phyloP scores from a whole-genome alignment of 2,113 vertebrate species.

The Peromyscus californicus region DNA sequence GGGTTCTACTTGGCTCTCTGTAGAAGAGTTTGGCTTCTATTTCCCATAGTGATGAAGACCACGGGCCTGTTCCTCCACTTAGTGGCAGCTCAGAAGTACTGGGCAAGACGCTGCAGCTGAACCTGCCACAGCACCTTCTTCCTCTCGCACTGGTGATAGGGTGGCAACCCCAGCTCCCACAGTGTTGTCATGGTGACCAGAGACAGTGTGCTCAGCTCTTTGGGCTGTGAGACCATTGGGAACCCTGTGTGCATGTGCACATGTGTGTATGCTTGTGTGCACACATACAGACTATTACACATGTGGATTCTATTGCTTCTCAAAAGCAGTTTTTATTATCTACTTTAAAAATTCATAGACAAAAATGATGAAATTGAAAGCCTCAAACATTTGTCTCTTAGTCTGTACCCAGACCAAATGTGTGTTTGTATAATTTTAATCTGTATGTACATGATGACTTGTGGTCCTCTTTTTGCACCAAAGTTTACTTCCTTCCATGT shows the following conservation, averaged over 20 bases:
- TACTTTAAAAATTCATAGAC: not conserved
- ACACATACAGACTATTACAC: too few species aligned
- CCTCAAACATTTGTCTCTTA: not conserved
- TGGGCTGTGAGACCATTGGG: not conserved
- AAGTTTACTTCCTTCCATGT: not conserved
- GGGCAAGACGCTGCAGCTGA: not conserved
- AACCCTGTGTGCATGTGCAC: not conserved
- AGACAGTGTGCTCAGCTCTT: not conserved
- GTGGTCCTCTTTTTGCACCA: not conserved
- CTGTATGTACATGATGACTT: fast-evolving
- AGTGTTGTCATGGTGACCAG: not conserved
- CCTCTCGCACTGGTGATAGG: not conserved
- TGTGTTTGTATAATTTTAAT: not conserved
- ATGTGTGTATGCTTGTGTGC: not conserved
- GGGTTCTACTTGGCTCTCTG: not conserved
- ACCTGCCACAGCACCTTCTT: not conserved
- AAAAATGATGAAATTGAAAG: not conserved
- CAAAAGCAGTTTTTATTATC: not conserved
- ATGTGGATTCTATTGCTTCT: not conserved
- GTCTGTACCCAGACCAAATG: not conserved
- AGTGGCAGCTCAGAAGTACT: not conserved
- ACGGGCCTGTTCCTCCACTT: not conserved
- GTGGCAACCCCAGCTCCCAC: fast-evolving
- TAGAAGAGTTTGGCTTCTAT: not conserved
- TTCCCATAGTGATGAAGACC: not conserved